A percentile compares a stretch with the other conserved stretches of the same genome.
These are phyloP conservation scores for Cerceris ruficornis DNA, from an alignment of 2,888 invertebrate species.

Conservation along the genomic window DNA sequence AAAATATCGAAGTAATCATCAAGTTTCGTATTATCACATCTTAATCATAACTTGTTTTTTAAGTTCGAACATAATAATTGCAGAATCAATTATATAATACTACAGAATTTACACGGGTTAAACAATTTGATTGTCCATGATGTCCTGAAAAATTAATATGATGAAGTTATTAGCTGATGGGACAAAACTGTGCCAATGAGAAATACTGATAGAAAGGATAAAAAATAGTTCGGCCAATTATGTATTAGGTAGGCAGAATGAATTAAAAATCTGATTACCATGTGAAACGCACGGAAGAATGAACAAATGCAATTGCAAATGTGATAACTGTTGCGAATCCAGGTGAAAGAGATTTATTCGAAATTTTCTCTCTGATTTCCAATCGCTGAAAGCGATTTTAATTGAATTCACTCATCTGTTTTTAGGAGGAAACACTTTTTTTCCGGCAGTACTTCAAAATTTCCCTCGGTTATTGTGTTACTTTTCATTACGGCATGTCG, in stretches of 20 bases:
- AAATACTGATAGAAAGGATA: background rate
- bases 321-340: constrained; percentile 14
- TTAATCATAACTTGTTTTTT: no score
- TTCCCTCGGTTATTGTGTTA: no score
- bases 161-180: no score
- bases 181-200: background rate
- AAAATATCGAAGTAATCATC: no score
- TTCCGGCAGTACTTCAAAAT: constrained; percentile 6
- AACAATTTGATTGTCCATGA: no score
- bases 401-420: constrained; percentile 17
- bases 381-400: constrained; percentile 25
- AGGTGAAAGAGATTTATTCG: constrained; percentile 9
- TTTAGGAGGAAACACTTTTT: background rate
- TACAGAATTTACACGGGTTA: no score
- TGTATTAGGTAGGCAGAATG: background rate
- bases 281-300: background rate
- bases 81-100: no score
- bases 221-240: background rate
- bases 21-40: no score
- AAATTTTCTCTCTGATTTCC: background rate
- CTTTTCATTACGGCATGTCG: no score
- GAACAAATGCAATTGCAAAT: constrained; percentile 29
- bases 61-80: no score
- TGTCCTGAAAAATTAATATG: no score
- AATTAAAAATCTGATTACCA: background rate